Evolutionary conservation across 2,888 invertebrate genomes (phyloP), one percentile per base, ranked within the genome.

Genomic region (Smittia sp.): DNA sequence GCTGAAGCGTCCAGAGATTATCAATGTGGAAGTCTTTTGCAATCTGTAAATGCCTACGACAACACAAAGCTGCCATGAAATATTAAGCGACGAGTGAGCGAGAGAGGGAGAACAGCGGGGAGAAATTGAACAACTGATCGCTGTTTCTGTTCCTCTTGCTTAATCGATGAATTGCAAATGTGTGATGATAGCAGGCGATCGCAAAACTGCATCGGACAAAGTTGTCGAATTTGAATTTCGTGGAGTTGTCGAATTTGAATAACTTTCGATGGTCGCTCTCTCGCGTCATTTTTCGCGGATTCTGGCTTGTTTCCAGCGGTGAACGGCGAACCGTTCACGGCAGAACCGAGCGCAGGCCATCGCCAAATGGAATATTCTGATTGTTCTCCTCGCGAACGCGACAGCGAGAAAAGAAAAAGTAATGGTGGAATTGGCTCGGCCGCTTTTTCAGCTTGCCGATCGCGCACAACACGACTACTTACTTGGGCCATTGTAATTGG

Each of bases 401-500:
- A 24, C n/a, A 66, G 67, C 25, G 32, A 54, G 52, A 15, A 46
- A 70, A 54, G 20, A 70, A 69, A 70, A 54, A 54, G 22, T 32
- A 52, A 70, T 70, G 69, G 69, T 52, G 69, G 69, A 70, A 70
- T 54, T 52, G 20, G 24, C 15, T 70, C 27, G 54, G 54, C 11
- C 24, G 22, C 18, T 58, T 13, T 18, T 38, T 38, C 38, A 22
- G 52, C 20, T 46, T 15, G 20, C 38, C 38, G 62, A 54, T 32
- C 11, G 38, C 18, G 15, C 24, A 27, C 13, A 39, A 72, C 58
- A 62, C 24, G 41, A 3, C 3, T 72, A 72, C 72, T 72, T 39
- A 72, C 72, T 72, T 72, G 72, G 72, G 72, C 72, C 72, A 72
- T 72, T 32, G 54, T 72, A 54, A 70, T 46, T 58, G 52, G 27